phyloP scores from a whole-genome alignment of 2,888 invertebrate species.

The Helleia helle region DNA sequence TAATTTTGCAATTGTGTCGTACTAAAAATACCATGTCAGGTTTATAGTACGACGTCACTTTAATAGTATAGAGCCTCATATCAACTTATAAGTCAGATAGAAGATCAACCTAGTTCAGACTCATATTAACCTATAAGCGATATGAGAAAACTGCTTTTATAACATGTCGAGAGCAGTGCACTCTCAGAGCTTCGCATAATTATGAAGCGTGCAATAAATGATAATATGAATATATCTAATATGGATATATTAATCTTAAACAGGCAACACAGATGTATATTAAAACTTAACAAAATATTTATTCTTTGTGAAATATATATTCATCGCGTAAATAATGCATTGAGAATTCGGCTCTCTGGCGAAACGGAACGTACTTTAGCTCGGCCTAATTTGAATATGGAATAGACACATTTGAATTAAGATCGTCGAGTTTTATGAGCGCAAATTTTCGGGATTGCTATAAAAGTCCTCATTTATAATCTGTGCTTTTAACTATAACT shows the following conservation, averaged over 20 bases:
- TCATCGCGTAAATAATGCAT: slow-evolving; percentile 14
- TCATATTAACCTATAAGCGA: no score
- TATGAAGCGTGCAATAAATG: no score
- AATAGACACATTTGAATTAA: slow-evolving; percentile 24
- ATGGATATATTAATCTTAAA: not conserved
- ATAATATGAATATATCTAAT: no score
- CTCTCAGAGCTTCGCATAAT: no score
- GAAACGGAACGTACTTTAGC: slow-evolving; percentile 11
- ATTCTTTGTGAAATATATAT: not conserved
- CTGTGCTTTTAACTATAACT: slow-evolving; percentile 10
- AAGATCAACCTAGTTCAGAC: no score
- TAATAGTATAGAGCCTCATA: no score
- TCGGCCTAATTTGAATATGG: slow-evolving; percentile 22
- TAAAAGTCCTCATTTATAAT: slow-evolving; percentile 8
- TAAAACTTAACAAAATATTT: not conserved
- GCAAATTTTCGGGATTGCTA: slow-evolving; percentile 14
- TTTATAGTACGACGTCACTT: no score
- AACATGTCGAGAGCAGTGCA: no score
- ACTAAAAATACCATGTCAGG: no score
- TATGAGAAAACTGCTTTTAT: no score
- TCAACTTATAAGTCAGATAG: no score
- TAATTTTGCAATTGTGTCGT: no score
- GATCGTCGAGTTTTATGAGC: slow-evolving; percentile 20
- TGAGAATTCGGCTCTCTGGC: slow-evolving; percentile 13
- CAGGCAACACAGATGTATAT: not conserved